Conservation (phyloP, 1,140 invertebrate genomes). For the Microplitis mediator region DNA sequence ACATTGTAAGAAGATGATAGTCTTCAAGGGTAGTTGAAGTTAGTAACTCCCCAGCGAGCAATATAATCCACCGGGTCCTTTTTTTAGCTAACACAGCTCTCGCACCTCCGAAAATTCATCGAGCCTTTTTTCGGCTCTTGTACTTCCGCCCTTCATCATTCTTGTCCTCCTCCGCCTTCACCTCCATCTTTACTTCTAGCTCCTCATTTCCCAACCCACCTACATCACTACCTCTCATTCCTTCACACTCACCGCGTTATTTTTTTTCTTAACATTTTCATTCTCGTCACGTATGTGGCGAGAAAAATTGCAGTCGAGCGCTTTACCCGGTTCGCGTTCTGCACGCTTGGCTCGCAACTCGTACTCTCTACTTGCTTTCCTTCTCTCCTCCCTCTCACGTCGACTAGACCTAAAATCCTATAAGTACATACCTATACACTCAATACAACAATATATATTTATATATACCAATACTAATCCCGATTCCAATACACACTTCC, state of each 20-base stretch:
- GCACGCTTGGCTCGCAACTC: constrained; percentile 51
- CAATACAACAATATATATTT: not conserved
- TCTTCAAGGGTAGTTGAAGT: constrained; percentile 30
- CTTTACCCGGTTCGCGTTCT: constrained; percentile 62
- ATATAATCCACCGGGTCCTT: constrained; percentile 32
- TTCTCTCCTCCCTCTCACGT: not conserved
- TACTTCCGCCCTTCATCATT: constrained; percentile 13
- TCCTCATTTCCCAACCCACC: not conserved
- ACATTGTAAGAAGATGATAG: constrained; percentile 27
- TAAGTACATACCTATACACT: not conserved
- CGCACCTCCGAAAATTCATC: constrained; percentile 43
- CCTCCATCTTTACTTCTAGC: not conserved
- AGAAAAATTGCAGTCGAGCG: constrained; percentile 64
- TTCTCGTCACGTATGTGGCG: constrained; percentile 63
- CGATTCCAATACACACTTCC: not conserved
- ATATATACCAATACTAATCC: not conserved
- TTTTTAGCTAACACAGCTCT: constrained; percentile 11
- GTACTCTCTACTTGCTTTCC: constrained; percentile 9
- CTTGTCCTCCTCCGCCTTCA: constrained; percentile 19
- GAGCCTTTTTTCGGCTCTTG: constrained; percentile 33
- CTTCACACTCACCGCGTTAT: constrained; percentile 5
- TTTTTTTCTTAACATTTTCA: constrained; percentile 50
- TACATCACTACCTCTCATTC: constrained; percentile 14
- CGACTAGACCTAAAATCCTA: constrained; percentile 5
- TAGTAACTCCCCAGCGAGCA: constrained; percentile 42